Base-by-base conservation (phyloP, 2,797 vertebrate genomes). In the Acropternis orthonyx region DNA sequence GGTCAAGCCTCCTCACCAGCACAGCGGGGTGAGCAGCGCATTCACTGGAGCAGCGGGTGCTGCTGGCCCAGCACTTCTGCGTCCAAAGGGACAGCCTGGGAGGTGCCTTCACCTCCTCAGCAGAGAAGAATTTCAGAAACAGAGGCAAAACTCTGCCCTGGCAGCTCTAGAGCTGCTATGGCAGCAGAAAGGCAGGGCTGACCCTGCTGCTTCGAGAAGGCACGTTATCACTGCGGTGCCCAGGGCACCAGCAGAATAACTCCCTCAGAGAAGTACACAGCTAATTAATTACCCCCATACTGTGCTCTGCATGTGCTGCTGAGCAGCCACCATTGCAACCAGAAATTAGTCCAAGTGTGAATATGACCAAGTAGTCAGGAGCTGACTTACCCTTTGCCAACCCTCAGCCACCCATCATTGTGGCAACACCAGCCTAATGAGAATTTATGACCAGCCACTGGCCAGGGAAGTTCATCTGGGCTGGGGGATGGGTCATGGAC, bases 251-350 rank as follows among this genome's bases (percentile, higher is more conserved):
- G 85, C 88, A 71, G 37, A 65, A 18, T 18, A 79, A 46, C 85
- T 92, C 90, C 89, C 78, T 84, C 12, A 0, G 75, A 93, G 88
- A 37, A 63, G 37, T 10, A 41, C 88, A 76, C 78, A 78, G 81
- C 67, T 97, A 91, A 96, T 97, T 93, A 96, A 76, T 92, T 89
- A 93, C 90, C 84, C 84, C 34, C 11, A 3, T 43, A 37, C 89
- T 68, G 83, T 14, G 59, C 78, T 76, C 61, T 36, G 20, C 12
- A 9, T 3, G 44, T 69, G 77, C 86, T 44, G 69, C 93, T 44
- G 49, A 93, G 89, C 69, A 61, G 92, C 19, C 22, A 0, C 91
- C 71, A 24, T 1, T 66, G 74, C 48, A n/a, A 37, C 46, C 69
- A 92, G 86, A 67, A 92, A 85, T 62, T 39, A 85, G 36, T 28